A percentile compares a stretch with the other conserved stretches of the same genome.
Conservation (phyloP, 1,140 invertebrate species). For the Penaeus indicus region DNA sequence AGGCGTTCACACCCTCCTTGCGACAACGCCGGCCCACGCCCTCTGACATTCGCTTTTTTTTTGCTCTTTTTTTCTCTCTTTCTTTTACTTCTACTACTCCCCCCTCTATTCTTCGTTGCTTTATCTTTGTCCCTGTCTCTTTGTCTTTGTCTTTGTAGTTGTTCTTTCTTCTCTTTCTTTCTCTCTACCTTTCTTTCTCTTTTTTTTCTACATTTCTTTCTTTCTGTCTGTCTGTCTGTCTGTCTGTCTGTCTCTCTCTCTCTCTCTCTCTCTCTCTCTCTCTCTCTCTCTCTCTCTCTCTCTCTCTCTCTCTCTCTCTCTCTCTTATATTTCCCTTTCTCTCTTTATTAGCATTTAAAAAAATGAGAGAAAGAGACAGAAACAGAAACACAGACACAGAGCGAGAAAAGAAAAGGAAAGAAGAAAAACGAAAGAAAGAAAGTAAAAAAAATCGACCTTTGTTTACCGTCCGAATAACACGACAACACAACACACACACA, state of each 20-base stretch:
- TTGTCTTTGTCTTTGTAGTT: neutral
- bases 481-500: too few species aligned
- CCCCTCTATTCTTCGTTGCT: neutral
- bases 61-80: neutral
- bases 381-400: too few species aligned
- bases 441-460: too few species aligned
- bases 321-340: too few species aligned
- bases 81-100: neutral
- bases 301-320: neutral
- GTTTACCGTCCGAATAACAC: too few species aligned
- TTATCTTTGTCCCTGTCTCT: neutral
- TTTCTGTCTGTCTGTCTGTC: neutral
- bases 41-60: neutral
- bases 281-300: neutral
- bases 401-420: too few species aligned
- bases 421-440: too few species aligned
- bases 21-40: too few species aligned
- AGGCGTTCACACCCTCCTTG: too few species aligned
- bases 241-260: neutral
- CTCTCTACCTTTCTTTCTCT: too few species aligned
- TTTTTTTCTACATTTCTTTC: neutral
- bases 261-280: neutral
- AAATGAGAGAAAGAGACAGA: too few species aligned
- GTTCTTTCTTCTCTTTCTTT: slow-evolving; percentile 15
- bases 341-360: too few species aligned